Base-by-base conservation (phyloP, 2,797 vertebrate genomes). In the Neosilurus mollespiculum region DNA sequence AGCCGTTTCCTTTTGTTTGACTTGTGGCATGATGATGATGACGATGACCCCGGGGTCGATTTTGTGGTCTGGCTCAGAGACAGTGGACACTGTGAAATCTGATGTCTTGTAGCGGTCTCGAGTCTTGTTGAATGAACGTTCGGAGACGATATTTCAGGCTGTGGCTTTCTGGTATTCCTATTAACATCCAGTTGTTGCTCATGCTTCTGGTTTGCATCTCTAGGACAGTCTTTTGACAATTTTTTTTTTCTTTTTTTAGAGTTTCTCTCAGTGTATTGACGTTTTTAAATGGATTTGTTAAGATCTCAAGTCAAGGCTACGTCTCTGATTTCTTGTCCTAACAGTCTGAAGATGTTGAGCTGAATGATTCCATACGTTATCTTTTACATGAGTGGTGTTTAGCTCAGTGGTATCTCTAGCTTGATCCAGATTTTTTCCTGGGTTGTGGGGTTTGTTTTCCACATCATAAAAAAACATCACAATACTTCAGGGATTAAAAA, bases 1-100 rank as follows among this genome's bases (percentile, higher is more conserved):
- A 2, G 22, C 1, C 22, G 14, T 51, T 71, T 71, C 69, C 69
- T 71, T 24, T 53, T 49, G 22, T 71, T 53, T 11, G 12, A 24
- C 14, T 24, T 54, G 70, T 54, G n/a, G 69, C 12, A 54, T 54
- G 49, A 26, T 54, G 49, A 49, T 69, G 43, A 43, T 43, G 43
- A 43, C 43, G 43, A 43, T 8, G 43, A 43, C 43, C 8, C 43
- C 9, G 20, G 34, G 34, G 66, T 53, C n/a, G 11, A 53, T 24
- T 53, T 53, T 53, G 70, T 72, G 70, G 49, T 72, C 49, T 72
- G n/a, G n/a, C n/a, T 72, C 70, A 18, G n/a, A 53, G n/a, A 51
- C n/a, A 0, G 4, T 14, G 12, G 43, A 54, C 70, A 24, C 49
- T 26, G 49, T 43, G 66, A 53, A 72, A 53, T 54, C n/a, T 26